Evolutionary conservation across 2,888 invertebrate species (phyloP), one percentile per base, ranked within the genome.

Genomic region (Orthosia incerta): DNA sequence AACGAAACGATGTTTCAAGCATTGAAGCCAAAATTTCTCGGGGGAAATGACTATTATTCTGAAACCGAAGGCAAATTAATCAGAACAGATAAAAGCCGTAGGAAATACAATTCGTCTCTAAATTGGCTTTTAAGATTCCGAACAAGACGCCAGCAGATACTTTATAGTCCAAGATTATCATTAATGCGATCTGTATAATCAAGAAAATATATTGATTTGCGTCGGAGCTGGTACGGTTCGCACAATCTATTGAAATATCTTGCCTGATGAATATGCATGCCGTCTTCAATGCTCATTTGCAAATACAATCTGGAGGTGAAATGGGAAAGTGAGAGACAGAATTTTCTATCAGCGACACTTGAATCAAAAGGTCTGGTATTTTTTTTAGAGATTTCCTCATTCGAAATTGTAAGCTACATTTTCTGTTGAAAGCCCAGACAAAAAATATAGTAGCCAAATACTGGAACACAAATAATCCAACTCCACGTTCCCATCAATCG

Each of bases 31-130:
- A 62, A 59, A 62, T 26, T 4, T 62, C 66, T 69, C 69, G 0
- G 11, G 79, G 79, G 80, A 80, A 78, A 82, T 79, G 50, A 23
- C 53, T 60, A 66, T 51, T 39, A 73, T 50, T 56, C 18, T 20
- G 45, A 59, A 73, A 65, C 61, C 15, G 55, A 69, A 69, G 45
- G 13, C 59, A 66, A 73, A 83, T 66, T 66, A 66, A 69, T 73
- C 48, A 66, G 53, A 66, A 50, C 11, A 73, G 46, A 63, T 66
- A 69, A 69, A 73, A 66, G 55, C 61, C 23, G 23, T 45, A 51
- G 50, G 31, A 62, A 62, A 65, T 46, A 53, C 51, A 82, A 78
- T 78, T 78, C 31, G 64, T 65, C 51, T 71, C 20, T 59, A 72
- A 65, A 80, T 82, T 69, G 26, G 23, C 64, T 65, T 63, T 39